Evolutionary conservation across 2,113 vertebrate genomes (phyloP).

Genomic region (Malurus elegans): DNA sequence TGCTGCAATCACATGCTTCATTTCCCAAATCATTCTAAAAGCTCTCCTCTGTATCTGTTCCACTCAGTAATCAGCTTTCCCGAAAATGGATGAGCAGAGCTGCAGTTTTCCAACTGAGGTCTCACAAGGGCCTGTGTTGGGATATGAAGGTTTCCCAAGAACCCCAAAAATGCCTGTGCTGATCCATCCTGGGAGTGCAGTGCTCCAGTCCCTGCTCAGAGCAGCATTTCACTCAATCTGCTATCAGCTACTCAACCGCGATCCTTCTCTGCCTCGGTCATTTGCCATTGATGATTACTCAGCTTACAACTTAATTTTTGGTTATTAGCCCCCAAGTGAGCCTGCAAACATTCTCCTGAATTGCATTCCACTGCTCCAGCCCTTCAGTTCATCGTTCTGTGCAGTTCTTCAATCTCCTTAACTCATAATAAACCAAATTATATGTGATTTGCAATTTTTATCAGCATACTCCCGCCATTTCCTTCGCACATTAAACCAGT

Average conservation of each 20-base stretch:
- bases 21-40: constrained; percentile 53
- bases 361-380: background rate
- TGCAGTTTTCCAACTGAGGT: background rate
- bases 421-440: constrained; percentile 19
- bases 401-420: background rate
- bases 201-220: constrained; percentile 1
- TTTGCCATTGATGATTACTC: constrained; percentile 33
- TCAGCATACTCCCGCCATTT: background rate
- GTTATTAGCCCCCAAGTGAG: constrained; percentile 42
- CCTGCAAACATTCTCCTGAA: background rate
- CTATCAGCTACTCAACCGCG: background rate
- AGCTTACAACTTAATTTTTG: constrained; percentile 55
- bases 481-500: background rate
- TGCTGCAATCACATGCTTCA: constrained; percentile 49
- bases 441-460: background rate
- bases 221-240: background rate
- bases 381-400: constrained; percentile 12
- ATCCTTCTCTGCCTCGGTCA: background rate
- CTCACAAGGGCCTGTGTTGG: background rate
- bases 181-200: background rate
- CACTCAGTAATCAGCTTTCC: constrained; percentile 54
- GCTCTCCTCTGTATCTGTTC: constrained; percentile 46
- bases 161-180: background rate
- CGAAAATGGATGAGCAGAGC: constrained; percentile 38
- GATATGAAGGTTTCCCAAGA: background rate